Evolutionary conservation across 2,888 invertebrate species (phyloP), one percentile per base, ranked within the genome.

Genomic region (Volucella zonaria): DNA sequence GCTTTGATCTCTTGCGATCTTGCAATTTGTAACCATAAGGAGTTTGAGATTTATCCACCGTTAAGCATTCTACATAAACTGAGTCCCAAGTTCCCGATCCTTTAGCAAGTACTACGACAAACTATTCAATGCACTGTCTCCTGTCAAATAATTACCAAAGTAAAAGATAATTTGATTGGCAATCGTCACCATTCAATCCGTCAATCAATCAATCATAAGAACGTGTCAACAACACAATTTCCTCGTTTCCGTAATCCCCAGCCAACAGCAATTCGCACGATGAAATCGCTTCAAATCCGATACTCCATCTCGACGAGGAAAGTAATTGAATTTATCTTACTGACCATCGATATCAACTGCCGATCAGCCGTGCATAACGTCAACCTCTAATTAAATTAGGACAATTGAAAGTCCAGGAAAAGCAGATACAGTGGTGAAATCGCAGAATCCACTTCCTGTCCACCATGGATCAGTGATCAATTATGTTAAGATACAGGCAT

Each of bases 361-460:
- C 47, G 40, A 62, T 56, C 67, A 80, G 38, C 52, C 75, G 47
- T 70, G 74, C 64, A 40, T 51, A 51, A 59, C 81, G 81, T 18
- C 58, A 51, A 45, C 23, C 54, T 1, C 51, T 66, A 76, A 67
- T 71, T 67, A 71, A 82, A 76, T 61, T 77, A 59, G 49, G 54
- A 77, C 79, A 79, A 66, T 66, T 73, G 71, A 79, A 64, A 66
- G 78, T 64, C 56, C 64, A 70, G 51, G 40, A 54, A 51, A 42
- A 47, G 15, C 43, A 73, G 31, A 31, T 6, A 2, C 31, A 31
- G 6, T 6, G 31, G 43, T 42, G 59, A 70, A 77, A 77, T 61
- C 58, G 52, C 47, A 58, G 38, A 62, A 42, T 43, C 38, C 18
- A 71, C 43, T 79, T 79, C 73, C 79, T 73, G 67, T n/a, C 23